A percentile compares a stretch with the other conserved stretches of the same genome.
Conservation (phyloP, 2,113 vertebrate genomes). For the Pampusana beccarii region DNA sequence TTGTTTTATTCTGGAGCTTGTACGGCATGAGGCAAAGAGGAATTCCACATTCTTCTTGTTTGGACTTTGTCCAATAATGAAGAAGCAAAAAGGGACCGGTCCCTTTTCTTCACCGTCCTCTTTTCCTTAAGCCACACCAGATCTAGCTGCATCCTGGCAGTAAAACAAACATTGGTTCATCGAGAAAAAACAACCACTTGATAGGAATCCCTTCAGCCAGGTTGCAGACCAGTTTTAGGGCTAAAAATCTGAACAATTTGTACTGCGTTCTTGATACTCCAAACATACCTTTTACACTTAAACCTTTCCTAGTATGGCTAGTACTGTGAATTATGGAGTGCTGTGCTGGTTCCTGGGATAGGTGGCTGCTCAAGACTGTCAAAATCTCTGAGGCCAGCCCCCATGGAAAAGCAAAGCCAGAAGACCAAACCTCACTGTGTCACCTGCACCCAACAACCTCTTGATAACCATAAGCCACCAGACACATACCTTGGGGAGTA, state of each 20-base stretch:
- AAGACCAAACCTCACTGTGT: not conserved
- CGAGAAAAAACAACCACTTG: not conserved
- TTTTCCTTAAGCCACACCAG: not conserved
- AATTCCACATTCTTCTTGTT: not conserved
- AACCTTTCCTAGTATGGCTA: not conserved
- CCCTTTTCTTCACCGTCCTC: not conserved
- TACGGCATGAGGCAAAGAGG: not conserved
- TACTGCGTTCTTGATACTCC: not conserved
- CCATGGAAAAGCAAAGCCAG: not conserved
- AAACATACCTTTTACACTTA: not conserved
- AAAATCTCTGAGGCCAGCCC: not conserved
- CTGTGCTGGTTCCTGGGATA: not conserved
- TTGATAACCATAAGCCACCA: not conserved
- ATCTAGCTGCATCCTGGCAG: not conserved
- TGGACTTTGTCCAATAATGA: not conserved
- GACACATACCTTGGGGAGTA: fast-evolving
- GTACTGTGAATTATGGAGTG: not conserved
- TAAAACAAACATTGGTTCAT: not conserved
- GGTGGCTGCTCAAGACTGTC: fast-evolving
- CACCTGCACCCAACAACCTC: not conserved
- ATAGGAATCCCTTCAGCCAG: not conserved
- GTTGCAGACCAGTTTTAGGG: not conserved
- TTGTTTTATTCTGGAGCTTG: not conserved
- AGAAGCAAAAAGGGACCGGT: not conserved
- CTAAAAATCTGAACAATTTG: not conserved